Base-by-base conservation (phyloP, 2,113 vertebrate species). In the Pagrus major region DNA sequence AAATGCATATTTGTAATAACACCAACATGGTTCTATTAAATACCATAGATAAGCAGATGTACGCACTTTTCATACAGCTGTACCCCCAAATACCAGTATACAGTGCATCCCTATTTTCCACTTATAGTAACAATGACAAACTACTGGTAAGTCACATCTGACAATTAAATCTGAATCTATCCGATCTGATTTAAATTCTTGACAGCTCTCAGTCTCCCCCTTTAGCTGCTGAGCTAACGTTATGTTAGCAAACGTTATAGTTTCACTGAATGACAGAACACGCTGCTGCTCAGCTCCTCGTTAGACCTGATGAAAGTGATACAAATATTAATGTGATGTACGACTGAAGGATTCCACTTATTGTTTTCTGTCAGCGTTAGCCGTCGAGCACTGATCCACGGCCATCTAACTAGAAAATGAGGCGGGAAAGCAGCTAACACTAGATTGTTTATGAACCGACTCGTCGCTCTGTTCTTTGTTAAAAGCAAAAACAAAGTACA, bases 191-290 rank as follows among this genome's bases (percentile, higher is more conserved):
- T 8, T 29, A 29, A 12, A 41, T 54, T 70, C n/a, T n/a, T n/a
- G n/a, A n/a, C n/a, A n/a, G 35, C 27, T 41, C 49, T n/a, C n/a
- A n/a, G 67, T 51, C 16, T 51, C 8, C 5, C 39, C 21, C 25
- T 44, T 37, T n/a, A 67, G 51, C 44, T 27, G 71, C 55, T 61
- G 56, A 51, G 58, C 71, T 51, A 61, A 39, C 4, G 1, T 39
- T 49, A n/a, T 9, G 3, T 47, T 44, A 71, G 39, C 5, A 23
- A 35, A 35, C 15, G 21, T 49, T 51, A 21, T 18, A 44, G 9
- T n/a, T 29, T n/a, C 4, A 29, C 18, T 6, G 63, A 37, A 52
- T 55, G 49, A 46, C 11, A 47, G 15, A 8, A 35, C 11, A n/a
- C 27, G 55, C 58, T 29, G 33, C 44, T 44, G 21, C n/a, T n/a